These are phyloP conservation scores for Montipora cactus DNA, from an alignment of 64 coral and sea anemone species.

Conservation along the genomic window DNA sequence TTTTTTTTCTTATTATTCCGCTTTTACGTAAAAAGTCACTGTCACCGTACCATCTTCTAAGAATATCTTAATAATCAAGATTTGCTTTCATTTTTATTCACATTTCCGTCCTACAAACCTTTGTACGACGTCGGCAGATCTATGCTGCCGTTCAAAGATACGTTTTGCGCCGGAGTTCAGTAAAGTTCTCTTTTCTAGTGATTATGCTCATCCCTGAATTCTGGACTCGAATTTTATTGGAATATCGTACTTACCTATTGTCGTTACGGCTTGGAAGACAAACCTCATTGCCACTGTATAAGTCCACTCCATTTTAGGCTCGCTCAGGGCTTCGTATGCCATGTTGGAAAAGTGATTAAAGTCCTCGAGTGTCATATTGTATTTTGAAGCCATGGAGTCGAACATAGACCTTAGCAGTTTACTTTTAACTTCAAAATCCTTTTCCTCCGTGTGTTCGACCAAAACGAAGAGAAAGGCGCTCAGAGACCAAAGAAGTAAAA, in stretches of 20 bases:
- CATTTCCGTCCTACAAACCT: too few relatives aligned
- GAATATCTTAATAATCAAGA: too few relatives aligned
- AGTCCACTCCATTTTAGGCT: constrained; percentile 49
- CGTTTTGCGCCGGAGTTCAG: too few relatives aligned
- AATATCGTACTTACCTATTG: constrained; percentile 45
- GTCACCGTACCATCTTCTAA: too few relatives aligned
- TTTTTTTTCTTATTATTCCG: too few relatives aligned
- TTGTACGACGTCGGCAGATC: too few relatives aligned
- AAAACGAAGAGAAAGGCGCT: constrained; percentile 53
- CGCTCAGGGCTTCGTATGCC: constrained; percentile 24
- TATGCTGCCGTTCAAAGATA: too few relatives aligned
- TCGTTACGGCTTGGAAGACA: constrained; percentile 60
- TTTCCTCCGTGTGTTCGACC: constrained; percentile 38
- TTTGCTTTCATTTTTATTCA: too few relatives aligned
- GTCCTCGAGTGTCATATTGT: constrained; percentile 60
- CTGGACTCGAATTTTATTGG: background rate
- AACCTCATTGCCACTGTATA: constrained; percentile 22
- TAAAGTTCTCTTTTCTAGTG: too few relatives aligned
- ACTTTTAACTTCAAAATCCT: constrained; percentile 11
- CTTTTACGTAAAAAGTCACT: too few relatives aligned
- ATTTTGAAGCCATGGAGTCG: constrained; percentile 65
- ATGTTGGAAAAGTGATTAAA: constrained; percentile 54
- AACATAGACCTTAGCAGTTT: constrained; percentile 37
- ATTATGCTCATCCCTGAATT: too few relatives aligned
- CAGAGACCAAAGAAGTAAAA: constrained; percentile 8